Conservation (phyloP, 2,888 invertebrate genomes). For the Drosophila infuscata region DNA sequence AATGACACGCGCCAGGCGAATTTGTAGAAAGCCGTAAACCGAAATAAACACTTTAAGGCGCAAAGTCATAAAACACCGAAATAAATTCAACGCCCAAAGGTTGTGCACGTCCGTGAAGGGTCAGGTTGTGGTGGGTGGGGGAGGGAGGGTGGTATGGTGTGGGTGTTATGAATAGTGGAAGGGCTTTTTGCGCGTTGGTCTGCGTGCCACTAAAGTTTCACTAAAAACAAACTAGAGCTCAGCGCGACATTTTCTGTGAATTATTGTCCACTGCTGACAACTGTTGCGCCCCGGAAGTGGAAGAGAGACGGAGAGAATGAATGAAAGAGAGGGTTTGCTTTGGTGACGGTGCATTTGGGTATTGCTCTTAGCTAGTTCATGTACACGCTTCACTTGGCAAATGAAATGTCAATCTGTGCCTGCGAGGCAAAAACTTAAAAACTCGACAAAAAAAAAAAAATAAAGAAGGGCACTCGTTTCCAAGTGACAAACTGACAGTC, state of each 20-base stretch:
- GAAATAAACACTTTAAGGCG: constrained; percentile 79
- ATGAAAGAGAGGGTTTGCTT: neutral
- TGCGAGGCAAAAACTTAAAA: constrained; percentile 34
- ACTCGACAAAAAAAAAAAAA: constrained; percentile 23
- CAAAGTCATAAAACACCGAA: constrained; percentile 72
- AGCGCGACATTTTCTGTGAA: constrained; percentile 31
- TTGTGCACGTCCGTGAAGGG: neutral
- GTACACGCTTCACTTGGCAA: constrained; percentile 19
- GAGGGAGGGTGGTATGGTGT: neutral
- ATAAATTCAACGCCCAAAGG: constrained; percentile 45
- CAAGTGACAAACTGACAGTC: constrained; percentile 35
- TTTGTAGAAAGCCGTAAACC: constrained; percentile 74
- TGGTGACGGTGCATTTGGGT: neutral
- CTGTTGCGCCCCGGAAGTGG: constrained; percentile 42
- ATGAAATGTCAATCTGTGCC: constrained; percentile 55
- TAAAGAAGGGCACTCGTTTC: constrained; percentile 1
- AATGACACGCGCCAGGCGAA: constrained; percentile 70
- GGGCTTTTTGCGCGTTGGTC: constrained; percentile 8
- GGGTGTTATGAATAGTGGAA: constrained; percentile 15
- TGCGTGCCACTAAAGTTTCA: constrained; percentile 48
- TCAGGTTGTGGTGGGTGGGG: neutral
- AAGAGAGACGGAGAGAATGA: too few species aligned
- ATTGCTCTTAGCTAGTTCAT: constrained; percentile 3
- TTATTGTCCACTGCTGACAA: constrained; percentile 47
- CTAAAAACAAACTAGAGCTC: constrained; percentile 37